Evolutionary conservation across 2,113 vertebrate genomes (phyloP).

Genomic region (Pollimyrus isidori): DNA sequence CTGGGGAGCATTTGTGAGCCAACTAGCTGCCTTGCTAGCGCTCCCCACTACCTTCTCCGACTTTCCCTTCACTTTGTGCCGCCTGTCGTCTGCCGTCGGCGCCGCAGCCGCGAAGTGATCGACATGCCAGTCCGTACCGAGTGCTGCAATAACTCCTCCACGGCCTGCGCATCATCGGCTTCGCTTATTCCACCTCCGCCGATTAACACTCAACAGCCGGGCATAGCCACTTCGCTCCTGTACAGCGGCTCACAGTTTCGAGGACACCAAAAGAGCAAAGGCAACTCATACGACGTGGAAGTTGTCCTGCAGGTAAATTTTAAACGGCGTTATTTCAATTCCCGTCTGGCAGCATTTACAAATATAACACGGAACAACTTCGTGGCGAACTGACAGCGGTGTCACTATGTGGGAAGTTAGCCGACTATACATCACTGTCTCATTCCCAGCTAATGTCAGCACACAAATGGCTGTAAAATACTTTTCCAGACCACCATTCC

Average conservation of each 20-base stretch:
- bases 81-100: slow-evolving; percentile 34
- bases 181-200: slow-evolving; percentile 83
- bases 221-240: slow-evolving; percentile 80
- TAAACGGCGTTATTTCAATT: neutral
- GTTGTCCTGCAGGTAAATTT: slow-evolving; percentile 83
- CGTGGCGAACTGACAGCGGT: neutral
- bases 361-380: neutral
- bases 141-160: slow-evolving; percentile 53
- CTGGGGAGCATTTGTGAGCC: slow-evolving; percentile 18
- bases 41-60: slow-evolving; percentile 11
- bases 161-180: slow-evolving; percentile 65
- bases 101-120: slow-evolving; percentile 47
- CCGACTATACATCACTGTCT: neutral
- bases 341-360: neutral
- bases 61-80: slow-evolving; percentile 16
- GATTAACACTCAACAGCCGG: slow-evolving; percentile 89
- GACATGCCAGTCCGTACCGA: slow-evolving; percentile 85
- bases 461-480: neutral
- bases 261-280: slow-evolving; percentile 94
- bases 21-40: slow-evolving; percentile 19
- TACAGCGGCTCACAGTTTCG: slow-evolving; percentile 93
- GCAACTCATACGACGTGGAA: slow-evolving; percentile 93
- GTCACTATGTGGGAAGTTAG: neutral
- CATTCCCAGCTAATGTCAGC: neutral
- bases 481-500: neutral